phyloP scores from a whole-genome alignment of 2,888 invertebrate genomes.

The Galerucella pusilla region DNA sequence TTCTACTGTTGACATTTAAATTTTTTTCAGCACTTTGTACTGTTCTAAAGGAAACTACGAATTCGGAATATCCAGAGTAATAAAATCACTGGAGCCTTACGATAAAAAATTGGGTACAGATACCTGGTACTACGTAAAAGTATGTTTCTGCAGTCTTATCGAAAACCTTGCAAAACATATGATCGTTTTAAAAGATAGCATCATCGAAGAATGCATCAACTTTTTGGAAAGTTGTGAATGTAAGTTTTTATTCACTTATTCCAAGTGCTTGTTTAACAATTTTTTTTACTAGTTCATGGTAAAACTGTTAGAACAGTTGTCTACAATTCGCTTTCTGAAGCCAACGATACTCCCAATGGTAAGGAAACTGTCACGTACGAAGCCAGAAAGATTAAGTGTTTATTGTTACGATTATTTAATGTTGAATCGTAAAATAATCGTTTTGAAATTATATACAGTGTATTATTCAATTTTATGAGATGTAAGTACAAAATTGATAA shows the following conservation, averaged over 20 bases:
- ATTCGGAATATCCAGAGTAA: slow-evolving; percentile 96
- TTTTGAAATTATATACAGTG: neutral
- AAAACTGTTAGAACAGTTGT: slow-evolving; percentile 84
- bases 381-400: slow-evolving; percentile 83
- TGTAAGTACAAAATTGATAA: no score
- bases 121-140: slow-evolving; percentile 98
- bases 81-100: slow-evolving; percentile 95
- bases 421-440: slow-evolving; percentile 49
- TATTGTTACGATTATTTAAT: slow-evolving; percentile 76
- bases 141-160: slow-evolving; percentile 92
- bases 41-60: slow-evolving; percentile 99
- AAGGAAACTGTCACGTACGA: slow-evolving; percentile 94
- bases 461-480: no score
- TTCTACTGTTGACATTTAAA: no score
- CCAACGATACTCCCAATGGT: slow-evolving; percentile 72
- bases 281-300: slow-evolving; percentile 76
- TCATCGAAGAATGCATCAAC: slow-evolving; percentile 86
- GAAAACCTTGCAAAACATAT: slow-evolving; percentile 92
- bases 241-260: slow-evolving; percentile 55
- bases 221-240: slow-evolving; percentile 92
- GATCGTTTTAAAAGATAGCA: slow-evolving; percentile 87
- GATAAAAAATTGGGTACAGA: slow-evolving; percentile 96
- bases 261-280: neutral
- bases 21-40: slow-evolving; percentile 81
- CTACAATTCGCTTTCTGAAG: slow-evolving; percentile 82